Conservation (phyloP, 2,113 vertebrate species). For the Tenrec ecaudatus region DNA sequence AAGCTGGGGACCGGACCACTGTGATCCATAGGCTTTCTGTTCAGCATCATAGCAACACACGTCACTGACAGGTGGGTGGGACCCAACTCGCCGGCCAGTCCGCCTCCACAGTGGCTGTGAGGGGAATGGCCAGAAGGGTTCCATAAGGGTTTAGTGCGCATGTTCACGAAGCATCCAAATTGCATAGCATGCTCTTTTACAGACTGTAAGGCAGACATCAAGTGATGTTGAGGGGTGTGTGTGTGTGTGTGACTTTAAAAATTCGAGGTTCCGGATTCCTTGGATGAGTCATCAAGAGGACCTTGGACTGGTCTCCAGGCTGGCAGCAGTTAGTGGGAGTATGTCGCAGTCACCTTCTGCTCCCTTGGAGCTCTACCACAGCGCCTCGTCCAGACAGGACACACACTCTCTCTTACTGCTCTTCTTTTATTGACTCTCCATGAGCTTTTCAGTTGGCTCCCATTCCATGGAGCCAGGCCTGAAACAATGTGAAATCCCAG, state of each 20-base stretch:
- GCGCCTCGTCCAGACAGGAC: background rate
- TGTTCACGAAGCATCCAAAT: background rate
- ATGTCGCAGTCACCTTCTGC: background rate
- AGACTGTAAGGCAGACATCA: background rate
- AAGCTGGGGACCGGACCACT: background rate
- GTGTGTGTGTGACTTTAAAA: background rate
- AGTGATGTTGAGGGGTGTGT: background rate
- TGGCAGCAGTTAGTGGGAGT: background rate
- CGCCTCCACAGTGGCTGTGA: too few relatives aligned
- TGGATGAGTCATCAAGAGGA: background rate
- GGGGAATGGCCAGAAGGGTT: too few relatives aligned
- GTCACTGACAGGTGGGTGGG: too few relatives aligned
- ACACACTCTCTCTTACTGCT: background rate
- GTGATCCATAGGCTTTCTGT: background rate
- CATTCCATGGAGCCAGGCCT: background rate
- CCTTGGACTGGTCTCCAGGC: background rate
- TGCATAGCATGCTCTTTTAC: background rate
- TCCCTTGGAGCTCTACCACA: background rate
- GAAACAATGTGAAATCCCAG: background rate
- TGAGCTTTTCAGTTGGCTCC: background rate
- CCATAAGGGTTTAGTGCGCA: too few relatives aligned
- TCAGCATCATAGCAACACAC: too few relatives aligned
- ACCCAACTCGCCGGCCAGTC: too few relatives aligned
- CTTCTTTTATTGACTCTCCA: background rate
- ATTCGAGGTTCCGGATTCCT: background rate